A percentile compares a stretch with the other conserved stretches of the same genome.
These are phyloP conservation scores for Ochotona princeps DNA, from an alignment of 2,113 vertebrate species.

Conservation along the genomic window DNA sequence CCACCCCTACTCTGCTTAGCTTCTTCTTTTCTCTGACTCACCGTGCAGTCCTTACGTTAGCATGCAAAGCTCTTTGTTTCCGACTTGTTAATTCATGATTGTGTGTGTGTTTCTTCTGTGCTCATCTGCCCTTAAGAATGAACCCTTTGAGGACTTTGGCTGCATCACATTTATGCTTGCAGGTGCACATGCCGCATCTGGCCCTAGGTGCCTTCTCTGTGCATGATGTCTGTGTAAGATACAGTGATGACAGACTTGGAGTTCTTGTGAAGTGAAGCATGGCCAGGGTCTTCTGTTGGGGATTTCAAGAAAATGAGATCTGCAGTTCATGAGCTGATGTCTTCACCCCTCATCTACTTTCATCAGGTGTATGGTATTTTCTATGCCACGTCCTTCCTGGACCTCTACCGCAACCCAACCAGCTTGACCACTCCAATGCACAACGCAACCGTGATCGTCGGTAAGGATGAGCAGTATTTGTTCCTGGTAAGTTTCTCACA, in stretches of 20 bases:
- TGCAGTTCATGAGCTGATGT: neutral
- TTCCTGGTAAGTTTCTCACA: constrained; percentile 90
- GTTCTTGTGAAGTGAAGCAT: neutral
- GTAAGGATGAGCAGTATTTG: constrained; percentile 94
- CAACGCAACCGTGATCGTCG: constrained; percentile 90
- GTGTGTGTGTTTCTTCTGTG: neutral
- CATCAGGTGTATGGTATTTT: constrained; percentile 93
- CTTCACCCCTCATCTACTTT: neutral
- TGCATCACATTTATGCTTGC: accelerated
- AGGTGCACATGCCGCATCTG: too few relatives aligned
- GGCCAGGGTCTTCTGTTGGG: neutral
- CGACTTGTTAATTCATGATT: neutral
- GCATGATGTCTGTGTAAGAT: neutral
- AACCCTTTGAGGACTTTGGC: neutral
- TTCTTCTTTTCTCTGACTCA: neutral
- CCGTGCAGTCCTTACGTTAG: neutral
- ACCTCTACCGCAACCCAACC: constrained; percentile 92
- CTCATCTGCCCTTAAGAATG: neutral
- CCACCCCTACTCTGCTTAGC: neutral
- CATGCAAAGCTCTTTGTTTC: neutral
- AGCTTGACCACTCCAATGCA: constrained; percentile 84
- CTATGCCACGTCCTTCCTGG: constrained; percentile 96
- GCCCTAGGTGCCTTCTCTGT: neutral
- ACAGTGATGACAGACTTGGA: neutral
- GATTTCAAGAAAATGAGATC: neutral